A percentile compares a stretch with the other conserved stretches of the same genome.
Conservation (phyloP, 1,140 invertebrate species). For the Orius insidiosus region DNA sequence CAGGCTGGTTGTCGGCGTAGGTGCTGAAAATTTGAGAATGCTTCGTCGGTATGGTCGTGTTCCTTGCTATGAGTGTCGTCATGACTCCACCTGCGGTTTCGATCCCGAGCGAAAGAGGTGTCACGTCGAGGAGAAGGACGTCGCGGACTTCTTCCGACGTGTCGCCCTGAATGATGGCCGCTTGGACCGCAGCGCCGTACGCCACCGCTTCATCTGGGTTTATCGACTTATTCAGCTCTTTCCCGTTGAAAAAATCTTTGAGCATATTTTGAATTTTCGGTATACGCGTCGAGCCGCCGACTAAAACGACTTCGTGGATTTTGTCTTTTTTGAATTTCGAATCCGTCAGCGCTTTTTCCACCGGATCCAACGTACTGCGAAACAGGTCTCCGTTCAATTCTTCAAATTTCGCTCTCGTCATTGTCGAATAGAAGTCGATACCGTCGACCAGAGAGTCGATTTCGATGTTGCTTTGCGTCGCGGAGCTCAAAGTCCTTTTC, state of each 20-base stretch:
- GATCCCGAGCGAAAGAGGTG: conserved; percentile 87
- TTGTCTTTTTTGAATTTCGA: conserved; percentile 83
- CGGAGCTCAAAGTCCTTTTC: conserved; percentile 87
- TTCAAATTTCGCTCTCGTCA: conserved; percentile 87
- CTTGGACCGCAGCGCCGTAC: conserved; percentile 76
- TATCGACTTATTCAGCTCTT: conserved; percentile 94
- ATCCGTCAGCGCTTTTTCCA: conserved; percentile 84
- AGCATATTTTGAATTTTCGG: conserved; percentile 92
- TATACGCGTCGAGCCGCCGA: conserved; percentile 96
- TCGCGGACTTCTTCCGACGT: conserved; percentile 86
- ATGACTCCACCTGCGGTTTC: conserved; percentile 95
- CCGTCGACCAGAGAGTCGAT: conserved; percentile 92
- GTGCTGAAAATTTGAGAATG: conserved; percentile 93
- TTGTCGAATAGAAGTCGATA: conserved; percentile 89
- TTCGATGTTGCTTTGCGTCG: conserved; percentile 84
- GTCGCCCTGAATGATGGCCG: conserved; percentile 86
- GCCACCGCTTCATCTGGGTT: conserved; percentile 91
- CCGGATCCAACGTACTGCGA: conserved; percentile 79
- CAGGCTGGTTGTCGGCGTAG: conserved; percentile 91
- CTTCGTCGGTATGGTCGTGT: conserved; percentile 91
- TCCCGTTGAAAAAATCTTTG: conserved; percentile 93
- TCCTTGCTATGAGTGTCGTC: conserved; percentile 86
- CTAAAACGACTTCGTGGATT: conserved; percentile 91
- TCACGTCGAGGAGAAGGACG: conserved; percentile 79
- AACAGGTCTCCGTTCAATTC: conserved; percentile 88